Base-by-base conservation (phyloP, 2,113 vertebrate species). In the Gymnobelideus leadbeateri region DNA sequence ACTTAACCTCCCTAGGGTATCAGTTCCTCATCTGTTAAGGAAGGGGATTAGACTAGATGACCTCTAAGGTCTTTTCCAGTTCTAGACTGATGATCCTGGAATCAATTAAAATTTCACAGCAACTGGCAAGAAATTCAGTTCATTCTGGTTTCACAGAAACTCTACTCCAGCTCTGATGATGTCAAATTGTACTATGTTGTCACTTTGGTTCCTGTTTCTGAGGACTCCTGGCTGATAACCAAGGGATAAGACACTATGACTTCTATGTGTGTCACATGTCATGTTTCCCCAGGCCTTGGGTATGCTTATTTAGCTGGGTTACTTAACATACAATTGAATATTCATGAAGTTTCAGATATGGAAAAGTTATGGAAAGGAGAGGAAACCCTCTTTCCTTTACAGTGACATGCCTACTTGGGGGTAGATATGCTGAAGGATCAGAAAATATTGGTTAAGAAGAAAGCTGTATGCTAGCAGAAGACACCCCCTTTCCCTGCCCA, bases 101-200 rank as follows among this genome's bases (percentile, higher is more conserved):
- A 28, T 47, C 50, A 1, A 19, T 49, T 91, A 92, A 92, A 16
- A 26, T 23, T 46, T 89, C 91, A 12, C 2, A 43, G 91, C 77
- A 91, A 91, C 43, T 7, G 53, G 51, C 49, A 49, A 92, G 96
- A 93, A 94, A 92, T 50, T 96, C 92, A 94, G 9, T 51, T 84
- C 6, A 2, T 94, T 97, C 97, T 93, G 96, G 94, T 96, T 97
- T 93, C 96, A 94, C 97, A 97, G 97, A 97, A 98, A 97, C 97
- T 96, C 93, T 91, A 52, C 3, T 8, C 46, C 91, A 90, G n/a
- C 51, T 0, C 55, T 91, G 52, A 23, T 96, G 97, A 94, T 12
- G 89, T 94, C 93, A 24, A 31, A 96, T 19, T 91, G 55, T 94
- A 2, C 21, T 54, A 55, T 11, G 50, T 77, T 55, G 93, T 92